These are phyloP conservation scores for Esox masquinongy DNA, from an alignment of 2,797 vertebrate genomes.

Conservation along the genomic window DNA sequence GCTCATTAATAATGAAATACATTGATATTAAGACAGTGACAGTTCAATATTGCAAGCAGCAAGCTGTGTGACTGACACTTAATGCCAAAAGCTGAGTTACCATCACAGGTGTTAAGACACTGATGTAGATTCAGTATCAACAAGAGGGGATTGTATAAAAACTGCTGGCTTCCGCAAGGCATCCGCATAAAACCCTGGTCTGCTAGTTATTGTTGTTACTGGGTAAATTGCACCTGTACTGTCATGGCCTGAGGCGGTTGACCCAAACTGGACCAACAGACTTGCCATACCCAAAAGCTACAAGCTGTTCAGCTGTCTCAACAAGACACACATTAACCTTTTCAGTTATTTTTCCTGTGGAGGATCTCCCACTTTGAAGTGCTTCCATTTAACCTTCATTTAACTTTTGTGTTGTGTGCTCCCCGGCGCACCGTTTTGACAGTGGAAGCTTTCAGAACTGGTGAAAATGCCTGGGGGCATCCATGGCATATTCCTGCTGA, in stretches of 20 bases:
- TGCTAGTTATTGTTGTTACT: slow-evolving; percentile 25
- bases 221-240: slow-evolving; percentile 50
- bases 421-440: slow-evolving; percentile 62
- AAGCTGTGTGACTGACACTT: neutral
- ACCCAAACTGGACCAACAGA: slow-evolving; percentile 62
- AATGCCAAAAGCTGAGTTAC: neutral
- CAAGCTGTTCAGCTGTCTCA: slow-evolving; percentile 71
- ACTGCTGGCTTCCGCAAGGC: slow-evolving; percentile 33
- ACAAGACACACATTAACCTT: slow-evolving; percentile 77
- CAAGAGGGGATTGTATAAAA: slow-evolving; percentile 9
- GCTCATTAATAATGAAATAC: neutral
- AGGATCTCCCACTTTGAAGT: slow-evolving; percentile 72
- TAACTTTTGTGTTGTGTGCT: slow-evolving; percentile 68
- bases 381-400: slow-evolving; percentile 77
- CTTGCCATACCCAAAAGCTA: slow-evolving; percentile 66
- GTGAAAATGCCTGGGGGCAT: slow-evolving; percentile 65
- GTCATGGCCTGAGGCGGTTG: slow-evolving; percentile 49
- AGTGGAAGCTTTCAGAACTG: slow-evolving; percentile 72
- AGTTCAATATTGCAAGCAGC: neutral
- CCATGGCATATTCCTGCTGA: slow-evolving; percentile 70
- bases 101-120: neutral
- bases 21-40: neutral
- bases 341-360: slow-evolving; percentile 51
- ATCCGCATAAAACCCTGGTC: slow-evolving; percentile 25
- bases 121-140: neutral